phyloP scores from a whole-genome alignment of 2,888 invertebrate species.

The Drosophila niveifrons region DNA sequence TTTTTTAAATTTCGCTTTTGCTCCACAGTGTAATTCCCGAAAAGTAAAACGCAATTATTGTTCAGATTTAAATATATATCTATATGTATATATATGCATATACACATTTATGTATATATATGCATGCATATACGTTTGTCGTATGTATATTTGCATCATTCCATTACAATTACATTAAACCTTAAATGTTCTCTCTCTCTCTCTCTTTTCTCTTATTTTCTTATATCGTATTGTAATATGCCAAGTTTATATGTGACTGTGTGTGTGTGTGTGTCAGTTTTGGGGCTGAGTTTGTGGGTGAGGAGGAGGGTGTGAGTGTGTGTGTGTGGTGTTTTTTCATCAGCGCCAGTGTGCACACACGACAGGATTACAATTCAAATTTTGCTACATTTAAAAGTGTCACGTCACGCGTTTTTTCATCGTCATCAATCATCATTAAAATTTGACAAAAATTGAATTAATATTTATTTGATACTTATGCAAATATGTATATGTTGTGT shows the following conservation, averaged over 20 bases:
- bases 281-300: conserved; percentile 17
- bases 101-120: conserved; percentile 32
- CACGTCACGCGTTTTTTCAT: neutral
- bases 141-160: conserved; percentile 65
- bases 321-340: conserved; percentile 14
- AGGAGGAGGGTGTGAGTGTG: conserved; percentile 19
- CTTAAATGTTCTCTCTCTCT: conserved; percentile 30
- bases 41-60: conserved; percentile 8
- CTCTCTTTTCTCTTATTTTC: conserved; percentile 36
- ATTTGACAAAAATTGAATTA: conserved; percentile 32
- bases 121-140: conserved; percentile 43
- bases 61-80: conserved; percentile 52
- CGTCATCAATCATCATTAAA: conserved; percentile 17
- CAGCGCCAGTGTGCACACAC: conserved; percentile 27
- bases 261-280: conserved; percentile 23
- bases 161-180: conserved; percentile 56
- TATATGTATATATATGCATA: conserved; percentile 33
- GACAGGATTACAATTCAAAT: conserved; percentile 34
- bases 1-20: no score
- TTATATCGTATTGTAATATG: conserved; percentile 74
- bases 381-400: conserved; percentile 54
- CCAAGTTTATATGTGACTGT: conserved; percentile 57
- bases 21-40: neutral
- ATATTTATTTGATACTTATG: conserved; percentile 16
- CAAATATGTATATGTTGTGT: conserved; percentile 9